Evolutionary conservation across 2,797 vertebrate species (phyloP).

Genomic region (Novumbra hubbsi): DNA sequence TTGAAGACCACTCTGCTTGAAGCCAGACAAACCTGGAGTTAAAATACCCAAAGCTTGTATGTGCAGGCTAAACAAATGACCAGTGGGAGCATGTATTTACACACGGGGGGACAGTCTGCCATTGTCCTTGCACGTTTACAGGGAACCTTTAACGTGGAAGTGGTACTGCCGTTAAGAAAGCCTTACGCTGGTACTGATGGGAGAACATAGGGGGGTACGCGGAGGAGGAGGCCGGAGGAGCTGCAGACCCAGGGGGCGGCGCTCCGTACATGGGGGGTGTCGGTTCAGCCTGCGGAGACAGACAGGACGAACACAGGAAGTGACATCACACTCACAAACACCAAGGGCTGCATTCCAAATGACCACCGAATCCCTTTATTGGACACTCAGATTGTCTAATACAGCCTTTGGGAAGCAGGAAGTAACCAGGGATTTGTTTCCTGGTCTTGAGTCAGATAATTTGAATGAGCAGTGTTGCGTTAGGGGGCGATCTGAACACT

Average conservation of each 20-base stretch:
- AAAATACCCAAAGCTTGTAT: not conserved
- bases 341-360: not conserved
- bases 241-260: conserved; percentile 64
- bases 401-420: no score
- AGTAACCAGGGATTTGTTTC: no score
- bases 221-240: conserved; percentile 51
- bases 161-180: not conserved
- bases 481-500: no score
- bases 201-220: conserved; percentile 70
- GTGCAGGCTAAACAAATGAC: not conserved
- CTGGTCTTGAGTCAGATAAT: not conserved
- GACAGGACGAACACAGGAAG: not conserved
- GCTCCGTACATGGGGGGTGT: conserved; percentile 77
- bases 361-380: not conserved
- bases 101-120: not conserved
- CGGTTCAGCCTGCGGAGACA: conserved; percentile 74
- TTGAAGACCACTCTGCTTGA: not conserved
- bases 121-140: not conserved
- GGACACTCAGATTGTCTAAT: not conserved
- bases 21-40: not conserved
- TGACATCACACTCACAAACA: not conserved
- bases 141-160: not conserved
- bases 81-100: not conserved
- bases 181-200: conserved; percentile 90
- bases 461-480: no score